These are phyloP conservation scores for Phasia obesa DNA, from an alignment of 2,888 invertebrate genomes.

Conservation along the genomic window DNA sequence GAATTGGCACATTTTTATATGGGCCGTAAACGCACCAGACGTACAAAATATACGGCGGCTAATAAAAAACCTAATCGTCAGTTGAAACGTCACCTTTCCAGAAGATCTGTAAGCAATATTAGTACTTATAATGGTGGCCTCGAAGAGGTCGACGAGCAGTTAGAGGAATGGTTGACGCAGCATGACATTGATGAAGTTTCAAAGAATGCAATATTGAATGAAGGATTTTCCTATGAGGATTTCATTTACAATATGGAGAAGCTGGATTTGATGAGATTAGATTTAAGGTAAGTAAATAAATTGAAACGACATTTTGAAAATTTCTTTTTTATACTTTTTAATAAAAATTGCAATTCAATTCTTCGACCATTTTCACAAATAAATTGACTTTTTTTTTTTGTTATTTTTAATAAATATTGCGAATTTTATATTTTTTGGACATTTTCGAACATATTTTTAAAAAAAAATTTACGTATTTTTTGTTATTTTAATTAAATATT, in stretches of 20 bases:
- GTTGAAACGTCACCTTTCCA: constrained; percentile 54
- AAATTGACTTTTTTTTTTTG: no score
- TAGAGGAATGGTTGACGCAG: constrained; percentile 89
- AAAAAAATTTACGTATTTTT: background rate
- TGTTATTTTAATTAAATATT: background rate
- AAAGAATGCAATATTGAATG: constrained; percentile 86
- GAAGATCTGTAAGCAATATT: constrained; percentile 65
- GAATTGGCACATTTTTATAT: constrained; percentile 79
- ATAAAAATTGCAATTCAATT: no score
- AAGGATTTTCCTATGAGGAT: constrained; percentile 91
- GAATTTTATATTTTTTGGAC: no score
- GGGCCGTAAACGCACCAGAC: constrained; percentile 76
- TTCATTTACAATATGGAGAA: constrained; percentile 90
- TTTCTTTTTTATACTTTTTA: background rate
- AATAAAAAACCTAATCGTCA: constrained; percentile 71
- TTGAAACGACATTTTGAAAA: background rate
- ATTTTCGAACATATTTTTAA: no score
- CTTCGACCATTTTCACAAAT: no score
- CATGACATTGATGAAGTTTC: constrained; percentile 88
- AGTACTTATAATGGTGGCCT: constrained; percentile 76
- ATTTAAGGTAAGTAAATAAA: constrained; percentile 86
- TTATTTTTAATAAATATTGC: no score
- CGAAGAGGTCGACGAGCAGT: constrained; percentile 83
- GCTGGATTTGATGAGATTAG: constrained; percentile 91
- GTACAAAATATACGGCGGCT: constrained; percentile 72